Evolutionary conservation across 1,140 invertebrate genomes (phyloP).

Genomic region (Aphaenogaster rudis): DNA sequence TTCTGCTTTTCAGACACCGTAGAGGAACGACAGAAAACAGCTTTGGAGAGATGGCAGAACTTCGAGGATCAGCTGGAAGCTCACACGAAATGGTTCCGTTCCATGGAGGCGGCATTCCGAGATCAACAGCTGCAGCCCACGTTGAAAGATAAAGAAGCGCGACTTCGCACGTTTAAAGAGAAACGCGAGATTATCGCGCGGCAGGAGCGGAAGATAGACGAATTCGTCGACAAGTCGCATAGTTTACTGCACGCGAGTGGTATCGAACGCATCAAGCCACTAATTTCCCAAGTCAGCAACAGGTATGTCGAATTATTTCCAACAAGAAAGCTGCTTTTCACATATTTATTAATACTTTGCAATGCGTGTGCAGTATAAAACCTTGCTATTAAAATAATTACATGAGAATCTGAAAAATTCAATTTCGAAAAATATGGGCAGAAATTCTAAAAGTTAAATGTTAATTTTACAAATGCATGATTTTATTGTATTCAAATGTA

Average conservation of each 20-base stretch:
- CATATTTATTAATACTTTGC: background rate
- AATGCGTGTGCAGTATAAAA: background rate
- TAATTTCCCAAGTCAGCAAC: slow-evolving; percentile 96
- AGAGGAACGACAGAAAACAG: slow-evolving; percentile 91
- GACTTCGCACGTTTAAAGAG: slow-evolving; percentile 91
- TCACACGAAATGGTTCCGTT: slow-evolving; percentile 94
- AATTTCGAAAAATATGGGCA: background rate
- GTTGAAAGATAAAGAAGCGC: slow-evolving; percentile 93
- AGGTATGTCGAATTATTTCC: slow-evolving; percentile 82
- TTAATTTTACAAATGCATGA: background rate
- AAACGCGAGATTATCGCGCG: slow-evolving; percentile 91
- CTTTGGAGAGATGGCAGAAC: slow-evolving; percentile 94
- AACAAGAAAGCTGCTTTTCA: background rate
- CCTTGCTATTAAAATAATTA: background rate
- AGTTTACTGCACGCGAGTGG: slow-evolving; percentile 93
- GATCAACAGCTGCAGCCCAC: slow-evolving; percentile 94
- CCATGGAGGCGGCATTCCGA: slow-evolving; percentile 93
- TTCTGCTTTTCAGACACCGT: slow-evolving; percentile 85
- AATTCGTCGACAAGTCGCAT: slow-evolving; percentile 96
- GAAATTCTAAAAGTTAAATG: background rate
- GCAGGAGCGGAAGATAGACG: slow-evolving; percentile 94
- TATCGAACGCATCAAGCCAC: slow-evolving; percentile 94
- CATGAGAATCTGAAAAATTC: background rate
- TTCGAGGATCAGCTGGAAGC: slow-evolving; percentile 94
- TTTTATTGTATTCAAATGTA: background rate